Percentiles rank a stretch among this genome's conserved stretches.
phyloP scores from a whole-genome alignment of 2,113 vertebrate species.

The Solenodon paradoxus region DNA sequence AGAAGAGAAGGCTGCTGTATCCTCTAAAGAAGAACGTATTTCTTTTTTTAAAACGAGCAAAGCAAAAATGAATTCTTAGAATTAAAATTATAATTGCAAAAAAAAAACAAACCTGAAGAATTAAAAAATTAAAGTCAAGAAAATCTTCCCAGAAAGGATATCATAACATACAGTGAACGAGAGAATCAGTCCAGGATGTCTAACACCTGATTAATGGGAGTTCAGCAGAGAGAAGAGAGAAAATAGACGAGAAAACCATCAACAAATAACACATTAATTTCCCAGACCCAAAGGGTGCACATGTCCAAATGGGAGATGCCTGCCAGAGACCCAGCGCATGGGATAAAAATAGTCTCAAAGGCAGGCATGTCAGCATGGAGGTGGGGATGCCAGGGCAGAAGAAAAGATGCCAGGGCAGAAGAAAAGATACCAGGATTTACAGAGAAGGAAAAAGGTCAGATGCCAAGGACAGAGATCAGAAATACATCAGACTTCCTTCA shows the following conservation, averaged over 20 bases:
- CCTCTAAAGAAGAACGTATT: not conserved
- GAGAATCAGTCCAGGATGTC: not conserved
- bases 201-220: not conserved
- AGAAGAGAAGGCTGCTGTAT: not conserved
- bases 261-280: not conserved
- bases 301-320: not conserved
- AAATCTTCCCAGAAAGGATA: not conserved
- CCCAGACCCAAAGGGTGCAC: not conserved
- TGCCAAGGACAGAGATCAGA: not conserved
- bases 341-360: not conserved
- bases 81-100: not conserved
- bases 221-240: not conserved
- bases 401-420: slow-evolving; percentile 4
- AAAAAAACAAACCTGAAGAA: not conserved
- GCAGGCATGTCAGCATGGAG: not conserved
- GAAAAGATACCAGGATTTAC: not conserved
- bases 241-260: not conserved
- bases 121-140: slow-evolving; percentile 35
- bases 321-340: not conserved
- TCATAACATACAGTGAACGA: not conserved
- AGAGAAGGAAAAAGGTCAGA: not conserved
- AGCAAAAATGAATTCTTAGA: not conserved
- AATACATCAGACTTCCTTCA: not conserved
- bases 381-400: not conserved
- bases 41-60: not conserved